Percentiles rank a stretch among this genome's conserved stretches.
Conservation (phyloP, 2,113 vertebrate species). For the Sebastes schlegelii region DNA sequence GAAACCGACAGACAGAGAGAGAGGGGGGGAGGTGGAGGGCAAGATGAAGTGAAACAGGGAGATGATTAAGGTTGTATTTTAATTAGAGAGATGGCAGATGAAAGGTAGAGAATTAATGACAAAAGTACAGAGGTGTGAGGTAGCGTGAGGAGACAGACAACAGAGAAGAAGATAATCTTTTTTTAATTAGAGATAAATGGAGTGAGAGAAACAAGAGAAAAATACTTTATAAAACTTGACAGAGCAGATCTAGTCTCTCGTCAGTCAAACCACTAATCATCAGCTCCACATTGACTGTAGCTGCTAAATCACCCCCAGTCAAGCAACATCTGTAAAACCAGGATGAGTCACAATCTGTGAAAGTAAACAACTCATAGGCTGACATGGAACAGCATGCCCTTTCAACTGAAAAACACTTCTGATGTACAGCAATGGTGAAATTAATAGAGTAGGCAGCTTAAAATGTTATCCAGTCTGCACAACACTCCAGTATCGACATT, state of each 20-base stretch:
- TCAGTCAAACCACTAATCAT: slow-evolving; percentile 54
- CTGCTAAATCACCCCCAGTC: slow-evolving; percentile 56
- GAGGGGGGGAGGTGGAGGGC: slow-evolving; percentile 29
- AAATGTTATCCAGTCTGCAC: slow-evolving; percentile 35
- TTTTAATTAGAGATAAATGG: slow-evolving; percentile 74
- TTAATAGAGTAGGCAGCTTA: slow-evolving; percentile 46
- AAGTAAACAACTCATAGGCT: slow-evolving; percentile 49
- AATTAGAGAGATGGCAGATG: slow-evolving; percentile 71
- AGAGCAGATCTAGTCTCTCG: slow-evolving; percentile 58
- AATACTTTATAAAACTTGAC: slow-evolving; percentile 49
- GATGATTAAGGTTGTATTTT: slow-evolving; percentile 74
- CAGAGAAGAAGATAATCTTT: slow-evolving; percentile 67
- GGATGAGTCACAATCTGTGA: slow-evolving; percentile 59
- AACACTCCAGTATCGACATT: slow-evolving; percentile 26
- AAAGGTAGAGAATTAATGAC: slow-evolving; percentile 69
- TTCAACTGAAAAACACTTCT: slow-evolving; percentile 31
- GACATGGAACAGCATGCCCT: slow-evolving; percentile 29
- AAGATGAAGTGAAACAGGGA: slow-evolving; percentile 55
- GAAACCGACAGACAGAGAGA: slow-evolving; percentile 41
- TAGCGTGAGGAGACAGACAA: slow-evolving; percentile 56
- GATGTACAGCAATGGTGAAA: slow-evolving; percentile 20
- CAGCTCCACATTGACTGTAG: slow-evolving; percentile 34
- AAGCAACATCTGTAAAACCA: slow-evolving; percentile 51
- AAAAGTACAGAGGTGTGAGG: slow-evolving; percentile 69
- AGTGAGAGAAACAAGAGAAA: slow-evolving; percentile 46